Evolutionary conservation across 2,113 vertebrate genomes (phyloP).

Genomic region (Etheostoma cragini): DNA sequence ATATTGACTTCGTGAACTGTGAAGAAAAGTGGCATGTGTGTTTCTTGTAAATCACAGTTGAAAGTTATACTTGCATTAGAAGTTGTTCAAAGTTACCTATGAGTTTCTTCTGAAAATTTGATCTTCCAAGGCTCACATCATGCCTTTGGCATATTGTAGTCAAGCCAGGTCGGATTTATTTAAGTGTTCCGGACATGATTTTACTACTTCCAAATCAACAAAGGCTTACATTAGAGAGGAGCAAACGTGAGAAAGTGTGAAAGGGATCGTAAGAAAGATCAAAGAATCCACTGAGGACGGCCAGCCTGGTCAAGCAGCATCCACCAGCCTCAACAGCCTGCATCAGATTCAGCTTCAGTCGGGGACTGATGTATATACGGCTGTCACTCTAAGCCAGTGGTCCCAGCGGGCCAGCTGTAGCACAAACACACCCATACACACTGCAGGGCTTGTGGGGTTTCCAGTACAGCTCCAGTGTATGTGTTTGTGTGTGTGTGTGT

Average conservation of each 20-base stretch:
- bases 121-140: background rate
- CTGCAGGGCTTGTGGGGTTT: conserved; percentile 80
- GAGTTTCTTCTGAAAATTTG: background rate
- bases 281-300: background rate
- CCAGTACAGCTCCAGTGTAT: conserved; percentile 72
- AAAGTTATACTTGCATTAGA: background rate
- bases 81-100: conserved; percentile 3
- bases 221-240: background rate
- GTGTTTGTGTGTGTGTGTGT: conserved; percentile 40
- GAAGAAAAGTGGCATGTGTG: background rate
- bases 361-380: conserved; percentile 62
- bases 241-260: background rate
- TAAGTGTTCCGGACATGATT: background rate
- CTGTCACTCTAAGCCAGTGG: conserved; percentile 75
- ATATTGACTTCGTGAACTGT: conserved; percentile 6
- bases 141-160: background rate
- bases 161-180: conserved; percentile 5
- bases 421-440: conserved; percentile 74
- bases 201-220: background rate
- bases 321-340: conserved; percentile 28
- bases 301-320: conserved; percentile 40
- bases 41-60: background rate
- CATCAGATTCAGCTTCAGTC: conserved; percentile 50
- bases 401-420: conserved; percentile 76
- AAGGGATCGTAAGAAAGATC: background rate